Conservation (phyloP, 1,140 invertebrate genomes). For the Ips typographus region DNA sequence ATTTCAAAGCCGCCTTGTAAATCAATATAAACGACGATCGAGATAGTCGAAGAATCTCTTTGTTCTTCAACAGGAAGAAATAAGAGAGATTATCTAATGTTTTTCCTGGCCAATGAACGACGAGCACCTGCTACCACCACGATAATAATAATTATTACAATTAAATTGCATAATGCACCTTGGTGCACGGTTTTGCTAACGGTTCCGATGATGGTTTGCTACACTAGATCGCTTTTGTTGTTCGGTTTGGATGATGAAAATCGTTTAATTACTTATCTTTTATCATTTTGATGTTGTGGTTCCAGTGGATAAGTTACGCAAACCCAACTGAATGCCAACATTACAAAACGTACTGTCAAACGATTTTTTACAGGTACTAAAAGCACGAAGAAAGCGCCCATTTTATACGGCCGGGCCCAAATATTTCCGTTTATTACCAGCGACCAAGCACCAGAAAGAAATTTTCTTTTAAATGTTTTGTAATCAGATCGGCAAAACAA, state of each 20-base stretch:
- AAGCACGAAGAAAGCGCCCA: no score
- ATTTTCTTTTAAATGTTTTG: no score
- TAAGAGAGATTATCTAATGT: constrained; percentile 18
- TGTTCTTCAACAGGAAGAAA: constrained; percentile 15
- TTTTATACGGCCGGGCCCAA: no score
- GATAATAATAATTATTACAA: constrained; percentile 26
- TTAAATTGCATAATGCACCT: constrained; percentile 26
- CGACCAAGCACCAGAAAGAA: no score
- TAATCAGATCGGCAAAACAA: no score
- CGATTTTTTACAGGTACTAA: no score
- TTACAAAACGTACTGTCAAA: no score
- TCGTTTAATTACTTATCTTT: background rate
- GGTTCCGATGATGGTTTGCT: constrained; percentile 25
- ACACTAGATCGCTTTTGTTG: background rate
- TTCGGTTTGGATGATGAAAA: constrained; percentile 8
- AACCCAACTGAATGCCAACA: no score
- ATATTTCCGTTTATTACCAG: no score
- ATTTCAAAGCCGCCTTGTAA: constrained; percentile 13
- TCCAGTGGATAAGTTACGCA: no score
- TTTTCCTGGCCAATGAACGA: constrained; percentile 21
- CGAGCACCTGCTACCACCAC: constrained; percentile 12
- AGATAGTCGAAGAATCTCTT: constrained; percentile 26
- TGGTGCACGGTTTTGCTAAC: background rate
- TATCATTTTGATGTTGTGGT: no score
- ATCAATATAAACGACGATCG: constrained; percentile 19